Evolutionary conservation across 2,888 invertebrate species (phyloP).

Genomic region (Drosophila paramelanica): DNA sequence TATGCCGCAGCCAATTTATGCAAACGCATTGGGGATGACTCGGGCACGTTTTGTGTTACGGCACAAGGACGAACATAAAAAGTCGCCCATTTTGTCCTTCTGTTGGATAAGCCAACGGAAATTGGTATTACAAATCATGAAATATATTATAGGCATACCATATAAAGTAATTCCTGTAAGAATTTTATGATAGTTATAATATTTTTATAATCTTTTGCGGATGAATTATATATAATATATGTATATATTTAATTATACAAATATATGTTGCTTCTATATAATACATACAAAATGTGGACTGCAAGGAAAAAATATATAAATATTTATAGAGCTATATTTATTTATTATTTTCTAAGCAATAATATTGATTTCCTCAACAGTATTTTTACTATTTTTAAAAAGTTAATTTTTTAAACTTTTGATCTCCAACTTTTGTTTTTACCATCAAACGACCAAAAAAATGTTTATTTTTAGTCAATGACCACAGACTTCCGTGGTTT

Average conservation of each 20-base stretch:
- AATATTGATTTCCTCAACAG: no score
- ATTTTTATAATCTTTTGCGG: no score
- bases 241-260: no score
- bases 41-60: slow-evolving; percentile 58
- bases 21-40: slow-evolving; percentile 73
- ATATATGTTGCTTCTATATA: no score
- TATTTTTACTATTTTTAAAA: no score
- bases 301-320: no score
- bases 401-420: not conserved
- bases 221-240: no score
- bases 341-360: no score
- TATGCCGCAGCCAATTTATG: slow-evolving; percentile 70
- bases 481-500: not conserved
- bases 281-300: no score
- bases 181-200: not conserved
- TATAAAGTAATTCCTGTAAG: not conserved
- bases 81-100: slow-evolving; percentile 36
- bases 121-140: slow-evolving; percentile 56
- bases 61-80: slow-evolving; percentile 40
- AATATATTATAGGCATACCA: slow-evolving; percentile 13
- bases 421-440: not conserved
- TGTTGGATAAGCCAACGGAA: slow-evolving; percentile 37
- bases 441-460: not conserved
- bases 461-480: not conserved
- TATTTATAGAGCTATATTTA: no score